phyloP scores from a whole-genome alignment of 2,113 vertebrate genomes.

The Poecilia latipinna region DNA sequence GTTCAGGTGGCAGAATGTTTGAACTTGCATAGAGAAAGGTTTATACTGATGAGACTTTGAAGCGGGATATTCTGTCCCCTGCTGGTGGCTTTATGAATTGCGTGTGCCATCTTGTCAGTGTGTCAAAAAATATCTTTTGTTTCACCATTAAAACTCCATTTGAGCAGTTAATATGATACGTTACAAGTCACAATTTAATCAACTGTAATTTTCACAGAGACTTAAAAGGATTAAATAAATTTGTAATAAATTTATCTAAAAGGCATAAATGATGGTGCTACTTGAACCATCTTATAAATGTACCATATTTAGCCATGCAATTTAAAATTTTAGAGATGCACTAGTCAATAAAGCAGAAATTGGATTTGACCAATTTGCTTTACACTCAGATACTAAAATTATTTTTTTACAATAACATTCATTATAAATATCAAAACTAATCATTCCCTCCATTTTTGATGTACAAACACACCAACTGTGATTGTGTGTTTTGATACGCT shows the following conservation, averaged over 20 bases:
- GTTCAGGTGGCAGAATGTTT: not conserved
- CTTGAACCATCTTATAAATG: not conserved
- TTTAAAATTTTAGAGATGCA: too few species aligned
- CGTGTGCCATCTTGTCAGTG: constrained; percentile 40
- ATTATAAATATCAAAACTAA: too few species aligned
- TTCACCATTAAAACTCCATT: not conserved
- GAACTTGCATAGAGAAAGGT: not conserved
- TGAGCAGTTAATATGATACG: not conserved
- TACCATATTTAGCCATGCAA: not conserved
- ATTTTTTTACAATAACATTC: too few species aligned
- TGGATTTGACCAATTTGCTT: too few species aligned
- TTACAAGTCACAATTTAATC: not conserved
- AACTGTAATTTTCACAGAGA: too few species aligned
- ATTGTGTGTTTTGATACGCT: too few species aligned
- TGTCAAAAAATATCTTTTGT: constrained; percentile 27
- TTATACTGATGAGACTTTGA: not conserved
- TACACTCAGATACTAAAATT: too few species aligned
- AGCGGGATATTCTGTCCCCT: constrained; percentile 50
- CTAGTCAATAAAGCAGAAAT: too few species aligned
- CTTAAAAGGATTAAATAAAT: not conserved
- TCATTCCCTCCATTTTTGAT: too few species aligned
- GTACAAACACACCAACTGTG: too few species aligned
- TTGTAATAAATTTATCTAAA: not conserved
- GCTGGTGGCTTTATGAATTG: constrained; percentile 38
- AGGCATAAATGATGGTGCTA: too few species aligned